Percentiles rank a stretch among this genome's conserved stretches.
Evolutionary conservation across 2,888 invertebrate species (phyloP).

Genomic region (Protophormia terraenovae): DNA sequence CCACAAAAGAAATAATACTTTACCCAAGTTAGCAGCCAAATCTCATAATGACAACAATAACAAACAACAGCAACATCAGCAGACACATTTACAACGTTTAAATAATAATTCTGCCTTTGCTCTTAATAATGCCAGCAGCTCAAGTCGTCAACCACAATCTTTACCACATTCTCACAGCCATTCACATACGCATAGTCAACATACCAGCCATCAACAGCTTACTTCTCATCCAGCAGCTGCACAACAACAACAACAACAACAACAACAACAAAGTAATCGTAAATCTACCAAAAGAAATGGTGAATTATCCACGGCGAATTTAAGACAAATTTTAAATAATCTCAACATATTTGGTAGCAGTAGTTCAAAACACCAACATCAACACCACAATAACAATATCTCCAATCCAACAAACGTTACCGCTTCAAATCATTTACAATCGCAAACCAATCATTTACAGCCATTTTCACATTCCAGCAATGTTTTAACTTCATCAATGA

Average conservation of each 20-base stretch:
- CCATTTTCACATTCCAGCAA: conserved; percentile 78
- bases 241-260: conserved; percentile 54
- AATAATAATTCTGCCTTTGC: conserved; percentile 38
- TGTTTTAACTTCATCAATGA: conserved; percentile 79
- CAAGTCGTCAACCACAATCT: conserved; percentile 57
- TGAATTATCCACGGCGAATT: conserved; percentile 83
- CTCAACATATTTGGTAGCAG: conserved; percentile 87
- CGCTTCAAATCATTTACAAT: conserved; percentile 48
- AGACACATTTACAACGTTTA: conserved; percentile 65
- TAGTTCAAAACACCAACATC: conserved; percentile 74
- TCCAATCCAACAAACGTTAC: conserved; percentile 19
- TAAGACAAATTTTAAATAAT: conserved; percentile 90
- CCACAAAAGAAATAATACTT: conserved; percentile 73
- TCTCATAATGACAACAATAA: conserved; percentile 72
- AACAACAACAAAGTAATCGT: conserved; percentile 60
- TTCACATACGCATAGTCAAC: conserved; percentile 70
- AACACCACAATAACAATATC: conserved; percentile 54
- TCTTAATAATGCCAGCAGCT: neutral
- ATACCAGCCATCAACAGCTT: conserved; percentile 63
- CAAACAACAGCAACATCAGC: conserved; percentile 67
- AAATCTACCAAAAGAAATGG: conserved; percentile 77
- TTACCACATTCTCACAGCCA: conserved; percentile 62
- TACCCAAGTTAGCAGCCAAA: conserved; percentile 77
- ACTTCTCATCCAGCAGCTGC: conserved; percentile 52
- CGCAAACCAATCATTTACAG: conserved; percentile 71